These are phyloP conservation scores for Oostethus manadensis DNA, from an alignment of 2,113 vertebrate species.

Conservation along the genomic window DNA sequence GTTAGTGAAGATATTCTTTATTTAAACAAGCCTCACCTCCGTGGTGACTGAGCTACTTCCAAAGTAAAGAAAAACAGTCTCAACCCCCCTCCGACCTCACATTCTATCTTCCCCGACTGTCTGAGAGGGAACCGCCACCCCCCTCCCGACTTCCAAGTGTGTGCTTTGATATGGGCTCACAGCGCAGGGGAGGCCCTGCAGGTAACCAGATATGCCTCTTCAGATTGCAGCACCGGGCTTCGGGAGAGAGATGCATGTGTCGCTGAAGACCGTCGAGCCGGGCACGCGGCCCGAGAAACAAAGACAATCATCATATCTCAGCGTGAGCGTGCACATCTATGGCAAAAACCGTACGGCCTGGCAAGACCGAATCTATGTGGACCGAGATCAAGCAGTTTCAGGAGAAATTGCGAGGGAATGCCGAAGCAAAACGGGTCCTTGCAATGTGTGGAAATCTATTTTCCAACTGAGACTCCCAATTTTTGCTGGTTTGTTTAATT, in stretches of 20 bases:
- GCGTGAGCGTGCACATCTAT: constrained; percentile 24
- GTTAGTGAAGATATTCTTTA: constrained; percentile 20
- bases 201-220: constrained; percentile 49
- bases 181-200: constrained; percentile 39
- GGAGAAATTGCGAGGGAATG: no score
- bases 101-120: constrained; percentile 12
- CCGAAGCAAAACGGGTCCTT: no score
- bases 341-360: constrained; percentile 13
- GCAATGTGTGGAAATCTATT: no score
- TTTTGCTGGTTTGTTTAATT: no score
- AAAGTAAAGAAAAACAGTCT: constrained; percentile 34
- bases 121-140: neutral
- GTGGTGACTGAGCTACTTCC: constrained; percentile 26
- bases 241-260: constrained; percentile 45
- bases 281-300: constrained; percentile 26
- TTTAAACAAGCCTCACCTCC: constrained; percentile 27
- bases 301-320: constrained; percentile 28
- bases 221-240: constrained; percentile 30
- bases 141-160: neutral
- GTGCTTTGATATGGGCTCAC: constrained; percentile 39
- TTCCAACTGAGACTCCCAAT: no score
- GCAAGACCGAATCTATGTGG: constrained; percentile 2
- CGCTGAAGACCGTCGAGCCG: constrained; percentile 41
- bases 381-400: neutral
- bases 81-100: constrained; percentile 16